Conservation (phyloP, 2,888 invertebrate species). For the Athalia circularis region DNA sequence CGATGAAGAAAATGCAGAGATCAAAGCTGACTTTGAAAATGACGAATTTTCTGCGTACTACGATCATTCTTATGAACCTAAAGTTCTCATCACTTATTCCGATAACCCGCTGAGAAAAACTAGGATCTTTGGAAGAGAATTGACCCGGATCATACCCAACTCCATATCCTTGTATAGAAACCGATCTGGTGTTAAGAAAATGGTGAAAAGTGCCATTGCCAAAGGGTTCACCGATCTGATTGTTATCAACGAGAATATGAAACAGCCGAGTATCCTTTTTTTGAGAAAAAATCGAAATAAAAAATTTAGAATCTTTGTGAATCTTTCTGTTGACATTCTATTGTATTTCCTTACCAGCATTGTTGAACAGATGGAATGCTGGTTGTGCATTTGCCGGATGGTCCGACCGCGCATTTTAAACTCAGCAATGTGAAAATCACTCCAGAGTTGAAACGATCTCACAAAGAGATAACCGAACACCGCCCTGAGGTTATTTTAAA, state of each 20-base stretch:
- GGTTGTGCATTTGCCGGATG: constrained; percentile 95
- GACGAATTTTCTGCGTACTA: constrained; percentile 95
- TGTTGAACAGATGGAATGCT: constrained; percentile 85
- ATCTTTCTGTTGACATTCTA: background rate
- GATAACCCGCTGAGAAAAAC: constrained; percentile 94
- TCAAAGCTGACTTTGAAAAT: constrained; percentile 83
- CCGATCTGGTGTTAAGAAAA: constrained; percentile 93
- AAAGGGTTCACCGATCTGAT: constrained; percentile 91
- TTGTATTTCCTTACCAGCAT: constrained; percentile 53
- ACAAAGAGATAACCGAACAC: constrained; percentile 89
- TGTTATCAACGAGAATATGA: constrained; percentile 95
- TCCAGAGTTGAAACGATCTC: constrained; percentile 86
- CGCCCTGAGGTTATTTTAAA: constrained; percentile 95
- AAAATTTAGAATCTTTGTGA: too few relatives aligned
- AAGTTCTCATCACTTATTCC: constrained; percentile 95
- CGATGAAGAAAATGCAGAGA: constrained; percentile 85
- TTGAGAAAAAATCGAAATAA: background rate
- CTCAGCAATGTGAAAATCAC: constrained; percentile 94
- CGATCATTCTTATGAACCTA: constrained; percentile 90
- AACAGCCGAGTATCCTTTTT: constrained; percentile 84
- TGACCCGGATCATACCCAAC: constrained; percentile 94
- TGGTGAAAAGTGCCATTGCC: constrained; percentile 89
- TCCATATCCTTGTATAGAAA: constrained; percentile 90
- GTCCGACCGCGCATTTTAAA: constrained; percentile 97
- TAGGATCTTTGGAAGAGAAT: constrained; percentile 93